Base-by-base conservation (phyloP, 2,888 invertebrate species). In the Zaprionus bogoriensis region DNA sequence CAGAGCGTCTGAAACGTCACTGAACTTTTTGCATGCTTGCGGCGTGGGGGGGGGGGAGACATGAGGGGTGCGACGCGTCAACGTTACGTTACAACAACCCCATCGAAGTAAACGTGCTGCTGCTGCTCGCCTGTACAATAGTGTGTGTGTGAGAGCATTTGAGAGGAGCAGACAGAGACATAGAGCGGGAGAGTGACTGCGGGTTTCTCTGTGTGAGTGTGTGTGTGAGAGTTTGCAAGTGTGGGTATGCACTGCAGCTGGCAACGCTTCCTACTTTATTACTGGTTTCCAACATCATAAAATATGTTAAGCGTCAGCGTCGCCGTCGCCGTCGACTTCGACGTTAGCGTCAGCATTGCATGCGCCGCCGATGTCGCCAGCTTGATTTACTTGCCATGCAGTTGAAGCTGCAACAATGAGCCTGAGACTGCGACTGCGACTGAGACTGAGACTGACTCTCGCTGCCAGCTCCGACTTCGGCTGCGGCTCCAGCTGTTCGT, bases 241-340 rank as follows among this genome's bases (percentile, higher is more conserved):
- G 54, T 39, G 22, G 48, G 44, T 20, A 48, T 61, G 55, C 52
- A 47, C 69, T 84, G 81, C 77, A 84, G 78, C 77, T 81, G 78
- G 84, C 71, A 77, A 52, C 50, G 78, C 67, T 84, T 77, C 78
- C 78, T 81, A 77, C 78, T 77, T 81, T 84, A 84, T 84, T 84
- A 81, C 77, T 81, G 77, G 77, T 84, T 78, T 78, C 48, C 60
- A 81, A 71, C 77, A 74, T 64, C 75, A 84, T 77, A 77, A 77
- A 84, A 84, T 77, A 81, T 84, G 75, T 77, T 78, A 82, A 83
- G 70, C 84, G 65, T 51, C 70, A 55, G 5, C 51, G 50, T 36
- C 53, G 62, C 4, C 36, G 44, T 12, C 22, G 41, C 7, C 27
- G 47, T 36, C 38, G 30, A 42, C 48, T 32, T 64, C 17, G 39